Percentiles rank a stretch among this genome's conserved stretches.
Evolutionary conservation across 2,113 vertebrate genomes (phyloP).

Genomic region (Otis tarda): DNA sequence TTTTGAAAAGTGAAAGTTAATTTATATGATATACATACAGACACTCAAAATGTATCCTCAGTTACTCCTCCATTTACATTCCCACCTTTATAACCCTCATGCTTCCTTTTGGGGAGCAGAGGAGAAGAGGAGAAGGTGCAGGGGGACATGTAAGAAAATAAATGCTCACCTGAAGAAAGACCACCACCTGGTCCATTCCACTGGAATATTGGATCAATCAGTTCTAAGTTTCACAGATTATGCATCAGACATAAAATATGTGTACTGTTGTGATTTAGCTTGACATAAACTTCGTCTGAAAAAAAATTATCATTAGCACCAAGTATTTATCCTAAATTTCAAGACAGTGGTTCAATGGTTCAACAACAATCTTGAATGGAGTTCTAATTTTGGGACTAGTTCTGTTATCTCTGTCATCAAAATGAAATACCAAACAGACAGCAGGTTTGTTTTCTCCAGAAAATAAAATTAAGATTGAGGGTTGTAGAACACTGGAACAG

Average conservation of each 20-base stretch:
- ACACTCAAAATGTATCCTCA: neutral
- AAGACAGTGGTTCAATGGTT: neutral
- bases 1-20: neutral
- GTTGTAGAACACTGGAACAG: no score
- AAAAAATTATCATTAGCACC: constrained; percentile 1
- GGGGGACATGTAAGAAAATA: neutral
- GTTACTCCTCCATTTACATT: neutral
- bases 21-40: neutral
- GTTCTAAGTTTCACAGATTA: constrained; percentile 50
- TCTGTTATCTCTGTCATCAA: neutral
- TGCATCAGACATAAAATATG: constrained; percentile 63
- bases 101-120: no score
- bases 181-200: constrained; percentile 67
- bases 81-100: neutral
- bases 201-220: constrained; percentile 69
- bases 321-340: neutral
- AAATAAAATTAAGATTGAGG: neutral
- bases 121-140: neutral
- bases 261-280: constrained; percentile 64
- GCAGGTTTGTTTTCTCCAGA: neutral
- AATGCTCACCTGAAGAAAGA: constrained; percentile 54
- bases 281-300: constrained; percentile 73
- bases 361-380: neutral
- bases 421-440: neutral
- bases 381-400: neutral